Percentiles rank a stretch among this genome's conserved stretches.
phyloP scores from a whole-genome alignment of 2,113 vertebrate genomes.

The Synodontis membranacea region DNA sequence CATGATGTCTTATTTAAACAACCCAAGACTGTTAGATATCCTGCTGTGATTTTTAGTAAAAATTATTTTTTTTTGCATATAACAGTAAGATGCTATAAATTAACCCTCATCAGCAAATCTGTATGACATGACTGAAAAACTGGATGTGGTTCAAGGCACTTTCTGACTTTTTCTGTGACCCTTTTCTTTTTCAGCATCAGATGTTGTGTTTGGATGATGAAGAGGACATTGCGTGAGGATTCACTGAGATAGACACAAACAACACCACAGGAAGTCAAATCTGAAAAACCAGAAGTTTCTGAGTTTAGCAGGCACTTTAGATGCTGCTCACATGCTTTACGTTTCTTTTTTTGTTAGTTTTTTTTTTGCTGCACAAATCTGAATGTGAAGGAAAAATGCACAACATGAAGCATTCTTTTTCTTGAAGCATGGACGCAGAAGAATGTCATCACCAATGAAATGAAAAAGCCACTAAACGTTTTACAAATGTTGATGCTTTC shows the following conservation, averaged over 20 bases:
- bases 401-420: neutral
- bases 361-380: constrained; percentile 21
- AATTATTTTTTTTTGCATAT: no score
- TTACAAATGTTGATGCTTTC: neutral
- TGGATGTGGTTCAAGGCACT: neutral
- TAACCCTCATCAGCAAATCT: neutral
- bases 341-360: neutral
- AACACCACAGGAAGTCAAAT: constrained; percentile 35
- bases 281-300: neutral
- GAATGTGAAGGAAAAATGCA: constrained; percentile 12
- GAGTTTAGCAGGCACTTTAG: neutral
- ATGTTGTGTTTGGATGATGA: constrained; percentile 81
- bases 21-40: neutral
- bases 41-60: neutral
- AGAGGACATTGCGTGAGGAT: constrained; percentile 67
- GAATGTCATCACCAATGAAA: neutral
- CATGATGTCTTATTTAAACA: neutral
- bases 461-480: neutral
- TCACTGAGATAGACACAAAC: neutral
- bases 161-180: neutral
- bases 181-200: constrained; percentile 73
- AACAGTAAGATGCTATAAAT: neutral
- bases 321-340: neutral
- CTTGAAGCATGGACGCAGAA: neutral
- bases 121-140: neutral